Percentiles rank a stretch among this genome's conserved stretches.
Conservation (phyloP, 2,113 vertebrate species). For the Antennarius striatus region DNA sequence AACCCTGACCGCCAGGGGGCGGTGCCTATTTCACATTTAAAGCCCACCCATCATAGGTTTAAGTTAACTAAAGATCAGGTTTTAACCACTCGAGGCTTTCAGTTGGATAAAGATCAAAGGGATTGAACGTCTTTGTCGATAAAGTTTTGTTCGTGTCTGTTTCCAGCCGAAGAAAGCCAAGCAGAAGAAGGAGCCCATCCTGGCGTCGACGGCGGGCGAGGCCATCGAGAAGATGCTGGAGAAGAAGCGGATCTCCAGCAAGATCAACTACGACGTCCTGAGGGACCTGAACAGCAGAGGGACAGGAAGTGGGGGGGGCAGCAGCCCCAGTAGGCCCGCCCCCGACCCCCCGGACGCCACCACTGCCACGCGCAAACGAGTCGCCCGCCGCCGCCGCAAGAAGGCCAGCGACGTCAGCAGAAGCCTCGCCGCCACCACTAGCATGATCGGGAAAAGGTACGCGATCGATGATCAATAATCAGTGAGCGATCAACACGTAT, state of each 20-base stretch:
- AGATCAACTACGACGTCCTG: constrained; percentile 98
- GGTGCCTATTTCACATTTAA: too few relatives aligned
- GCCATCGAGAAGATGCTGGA: constrained; percentile 98
- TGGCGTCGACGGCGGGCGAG: constrained; percentile 90
- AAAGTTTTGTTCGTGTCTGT: constrained; percentile 7
- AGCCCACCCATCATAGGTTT: too few relatives aligned
- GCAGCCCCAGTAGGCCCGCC: constrained; percentile 55
- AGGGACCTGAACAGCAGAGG: constrained; percentile 87
- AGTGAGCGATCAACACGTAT: too few relatives aligned
- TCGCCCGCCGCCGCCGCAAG: constrained; percentile 79
- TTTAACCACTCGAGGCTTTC: too few relatives aligned
- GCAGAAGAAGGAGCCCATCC: constrained; percentile 87
- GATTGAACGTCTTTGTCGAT: background rate
- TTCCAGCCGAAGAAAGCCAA: constrained; percentile 88
- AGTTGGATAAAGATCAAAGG: too few relatives aligned
- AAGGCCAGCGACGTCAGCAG: constrained; percentile 67
- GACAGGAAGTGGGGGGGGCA: constrained; percentile 37
- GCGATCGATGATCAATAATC: background rate
- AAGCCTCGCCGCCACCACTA: constrained; percentile 72
- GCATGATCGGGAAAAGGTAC: constrained; percentile 85
- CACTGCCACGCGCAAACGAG: constrained; percentile 70
- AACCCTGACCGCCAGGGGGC: too few relatives aligned
- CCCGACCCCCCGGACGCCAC: constrained; percentile 52
- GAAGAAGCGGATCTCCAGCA: constrained; percentile 98
- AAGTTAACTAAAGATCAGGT: background rate